These are phyloP conservation scores for Motacilla tschutschensis DNA, from an alignment of 2,113 vertebrate species.

Conservation along the genomic window DNA sequence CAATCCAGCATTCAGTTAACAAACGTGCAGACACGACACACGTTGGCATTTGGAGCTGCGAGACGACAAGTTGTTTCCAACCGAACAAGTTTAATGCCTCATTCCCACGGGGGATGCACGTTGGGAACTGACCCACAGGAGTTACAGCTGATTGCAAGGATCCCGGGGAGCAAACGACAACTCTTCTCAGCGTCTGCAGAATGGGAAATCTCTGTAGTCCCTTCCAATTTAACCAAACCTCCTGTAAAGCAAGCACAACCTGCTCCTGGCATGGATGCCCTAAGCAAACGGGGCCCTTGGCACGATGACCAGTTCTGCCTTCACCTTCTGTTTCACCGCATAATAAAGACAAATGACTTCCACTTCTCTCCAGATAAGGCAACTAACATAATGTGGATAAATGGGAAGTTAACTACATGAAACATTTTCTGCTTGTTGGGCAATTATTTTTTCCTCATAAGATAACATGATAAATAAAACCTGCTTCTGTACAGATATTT, in stretches of 20 bases:
- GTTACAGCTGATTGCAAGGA: constrained; percentile 23
- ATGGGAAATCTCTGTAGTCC: constrained; percentile 19
- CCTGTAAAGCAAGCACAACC: background rate
- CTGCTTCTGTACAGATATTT: constrained; percentile 80
- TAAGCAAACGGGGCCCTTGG: background rate
- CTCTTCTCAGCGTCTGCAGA: background rate
- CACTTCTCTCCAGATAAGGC: constrained; percentile 65
- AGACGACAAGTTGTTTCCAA: constrained; percentile 12
- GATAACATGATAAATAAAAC: constrained; percentile 78
- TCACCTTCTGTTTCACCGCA: constrained; percentile 26
- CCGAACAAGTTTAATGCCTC: constrained; percentile 33
- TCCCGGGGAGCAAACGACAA: background rate
- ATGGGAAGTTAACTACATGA: constrained; percentile 63
- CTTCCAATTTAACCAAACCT: constrained; percentile 38
- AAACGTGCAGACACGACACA: background rate
- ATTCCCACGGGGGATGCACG: background rate
- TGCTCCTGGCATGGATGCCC: constrained; percentile 12
- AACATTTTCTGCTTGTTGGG: constrained; percentile 56
- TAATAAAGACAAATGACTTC: constrained; percentile 51
- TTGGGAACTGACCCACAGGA: background rate
- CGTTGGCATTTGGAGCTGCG: background rate
- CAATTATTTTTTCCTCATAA: constrained; percentile 61
- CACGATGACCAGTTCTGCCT: constrained; percentile 21
- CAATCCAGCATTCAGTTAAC: constrained; percentile 12
- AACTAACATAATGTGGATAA: constrained; percentile 67